Base-by-base conservation (phyloP, 2,888 invertebrate genomes). In the Seladonia tumulorum region DNA sequence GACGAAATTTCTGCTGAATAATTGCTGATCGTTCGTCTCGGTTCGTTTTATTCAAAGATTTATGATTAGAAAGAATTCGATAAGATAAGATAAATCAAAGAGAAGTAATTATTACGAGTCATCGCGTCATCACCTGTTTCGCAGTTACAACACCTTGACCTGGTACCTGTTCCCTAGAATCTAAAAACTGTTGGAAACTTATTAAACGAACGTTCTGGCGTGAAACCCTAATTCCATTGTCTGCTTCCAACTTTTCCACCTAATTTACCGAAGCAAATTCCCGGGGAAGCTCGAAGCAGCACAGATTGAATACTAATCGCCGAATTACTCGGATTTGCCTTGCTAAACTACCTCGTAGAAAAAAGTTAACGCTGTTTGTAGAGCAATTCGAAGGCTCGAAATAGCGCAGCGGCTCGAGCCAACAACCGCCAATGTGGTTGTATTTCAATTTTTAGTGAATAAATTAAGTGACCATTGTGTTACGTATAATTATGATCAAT, bases 241-340 rank as follows among this genome's bases (percentile, higher is more conserved):
- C 39, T 39, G 68, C 22, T 22, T 68, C 42, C 39, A n/a, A 42
- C 68, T 39, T 68, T 39, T 39, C 42, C 35, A 42, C 42, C 68
- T 35, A 39, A 68, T 68, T 68, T 68, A 42, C n/a, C 68, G 42
- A 68, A 12, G n/a, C 68, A 8, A 68, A 68, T 68, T 68, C 12
- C 68, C 22, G 22, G 5, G 68, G 22, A 39, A 42, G n/a, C 42
- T 68, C 68, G 42, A n/a, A 42, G 42, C 39, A 22, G 12, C 68
- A 22, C 68, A 68, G 68, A 68, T 68, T 68, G 68, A 68, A 68
- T 68, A 68, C 68, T 39, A n/a, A 68, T 68, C 68, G 14, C 10
- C 68, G 68, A 42, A 66, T 39, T 68, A 68, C 42, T 22, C 42
- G 42, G 42, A 68, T 68, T 68, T 68, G 68, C 68, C n/a, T 68